Evolutionary conservation across 2,113 vertebrate genomes (phyloP), one percentile per base, ranked within the genome.

Genomic region (Oxyruncus cristatus): DNA sequence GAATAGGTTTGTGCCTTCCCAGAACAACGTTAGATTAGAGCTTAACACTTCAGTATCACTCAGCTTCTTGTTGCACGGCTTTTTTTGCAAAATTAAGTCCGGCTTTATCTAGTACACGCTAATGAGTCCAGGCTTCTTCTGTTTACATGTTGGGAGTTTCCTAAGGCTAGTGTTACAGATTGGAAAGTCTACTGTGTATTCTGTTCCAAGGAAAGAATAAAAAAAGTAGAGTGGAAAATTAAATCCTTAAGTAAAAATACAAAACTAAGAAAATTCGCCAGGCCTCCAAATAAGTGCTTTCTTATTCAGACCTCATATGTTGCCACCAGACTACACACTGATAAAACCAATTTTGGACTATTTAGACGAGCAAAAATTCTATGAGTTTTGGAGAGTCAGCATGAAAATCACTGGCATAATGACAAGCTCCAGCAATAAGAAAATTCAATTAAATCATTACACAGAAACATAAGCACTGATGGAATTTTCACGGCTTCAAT

Each of bases 391-490:
- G 65, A 46, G 63, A 94, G 50, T 53, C 68, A 83, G 77, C 73
- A 81, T 87, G 80, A 92, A 95, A 95, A 88, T 83, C 82, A 65
- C 26, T 77, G 67, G 74, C 88, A 89, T 80, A 89, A 94, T 66
- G 65, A 96, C 85, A 94, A 85, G 77, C 27, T 92, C 50, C 61
- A 92, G 86, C 50, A 89, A 66, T 89, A 85, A 75, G 75, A 88
- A 96, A 96, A 95, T 87, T 95, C 80, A 95, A 76, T 97, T 95
- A 97, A 89, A 95, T 93, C 88, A 91, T 95, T 97, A 89, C 59
- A 80, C 46, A 81, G 88, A 84, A 96, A 89, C 76, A 82, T 87
- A 81, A 82, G 47, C 85, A 85, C 70, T 96, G 84, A 94, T 96
- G 61, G 92, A 91, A 89, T 97, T 95, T 94, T 89, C 93, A 92